Conservation (phyloP, 2,888 invertebrate species). For the Petrolisthes manimaculis region DNA sequence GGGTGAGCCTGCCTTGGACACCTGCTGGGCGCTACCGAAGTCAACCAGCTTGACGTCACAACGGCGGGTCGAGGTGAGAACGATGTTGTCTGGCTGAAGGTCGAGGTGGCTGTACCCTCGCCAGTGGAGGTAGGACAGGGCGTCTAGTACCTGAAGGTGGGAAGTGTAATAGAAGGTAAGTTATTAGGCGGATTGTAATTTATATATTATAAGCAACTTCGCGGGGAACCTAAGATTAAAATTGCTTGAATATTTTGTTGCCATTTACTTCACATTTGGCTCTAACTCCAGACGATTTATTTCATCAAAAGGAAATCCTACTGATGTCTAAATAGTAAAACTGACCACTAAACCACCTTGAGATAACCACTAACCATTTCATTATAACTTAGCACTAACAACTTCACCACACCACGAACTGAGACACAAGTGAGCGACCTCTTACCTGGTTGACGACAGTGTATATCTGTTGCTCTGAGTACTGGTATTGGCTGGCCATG, state of each 20-base stretch:
- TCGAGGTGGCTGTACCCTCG: constrained; percentile 89
- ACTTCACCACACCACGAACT: neutral
- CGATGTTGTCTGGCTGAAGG: constrained; percentile 94
- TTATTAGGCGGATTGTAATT: too few species aligned
- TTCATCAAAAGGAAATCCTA: too few species aligned
- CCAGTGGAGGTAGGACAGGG: constrained; percentile 95
- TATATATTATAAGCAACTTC: too few species aligned
- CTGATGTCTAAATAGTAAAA: too few species aligned
- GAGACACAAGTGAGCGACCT: neutral
- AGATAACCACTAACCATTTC: neutral
- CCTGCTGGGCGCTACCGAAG: constrained; percentile 87
- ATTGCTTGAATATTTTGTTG: too few species aligned
- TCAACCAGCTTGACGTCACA: constrained; percentile 92
- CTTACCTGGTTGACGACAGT: constrained; percentile 83
- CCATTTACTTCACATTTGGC: too few species aligned
- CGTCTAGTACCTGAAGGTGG: constrained; percentile 79
- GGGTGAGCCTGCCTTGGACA: constrained; percentile 82
- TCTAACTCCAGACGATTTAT: too few species aligned
- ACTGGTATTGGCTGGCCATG: constrained; percentile 88
- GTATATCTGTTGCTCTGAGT: constrained; percentile 92
- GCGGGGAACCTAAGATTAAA: too few species aligned
- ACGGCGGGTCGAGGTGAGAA: constrained; percentile 88
- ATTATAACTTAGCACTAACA: neutral
- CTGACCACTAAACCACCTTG: neutral
- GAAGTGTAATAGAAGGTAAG: too few species aligned